Evolutionary conservation across 1,140 invertebrate species (phyloP), one percentile per base, ranked within the genome.

Genomic region (Reticulitermes speratus): DNA sequence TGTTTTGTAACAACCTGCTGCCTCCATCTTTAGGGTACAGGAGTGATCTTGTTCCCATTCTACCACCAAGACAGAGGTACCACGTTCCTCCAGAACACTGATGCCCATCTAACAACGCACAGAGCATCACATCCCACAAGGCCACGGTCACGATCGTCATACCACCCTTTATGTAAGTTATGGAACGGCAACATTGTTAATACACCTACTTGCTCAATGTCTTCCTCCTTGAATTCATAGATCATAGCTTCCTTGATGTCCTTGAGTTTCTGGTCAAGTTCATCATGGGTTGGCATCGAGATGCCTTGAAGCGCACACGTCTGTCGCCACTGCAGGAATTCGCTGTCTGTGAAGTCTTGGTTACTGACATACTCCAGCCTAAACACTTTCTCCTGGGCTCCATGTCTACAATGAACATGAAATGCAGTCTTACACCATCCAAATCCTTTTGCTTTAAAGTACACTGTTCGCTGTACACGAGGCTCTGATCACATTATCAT

Each of bases 331-430:
- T 98, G 98, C 65, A 94, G 93, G 90, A 98, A 99, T 91, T 99
- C 99, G 7, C 93, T 95, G 38, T 99, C 97, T 0, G 96, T 96
- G 90, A 99, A 99, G 89, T 98, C 96, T 89, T 97, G 95, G 93
- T 99, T 99, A 9, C 98, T 99, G n/a, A 99, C 96, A 91, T 99
- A 99, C 90, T 99, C 98, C 85, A 99, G 92, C 52, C 98, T 91
- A 90, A 99, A 99, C 1, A 99, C 97, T 48, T 97, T 92, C 90
- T 99, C 97, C 87, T 98, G 96, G 0, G 94, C 93, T 0, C 97
- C 98, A 90, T 99, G 97, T 82, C 97, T 94, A 65, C 94, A 89
- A 86, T 83, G 75, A 87, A 87, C 48, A 87, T 30, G 81, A 85
- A 5, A 30, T 30, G 25, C 19, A 32, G n/a, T 32, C 25, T 7